phyloP scores from a whole-genome alignment of 2,888 invertebrate species.

The Stenichneumon culpator region DNA sequence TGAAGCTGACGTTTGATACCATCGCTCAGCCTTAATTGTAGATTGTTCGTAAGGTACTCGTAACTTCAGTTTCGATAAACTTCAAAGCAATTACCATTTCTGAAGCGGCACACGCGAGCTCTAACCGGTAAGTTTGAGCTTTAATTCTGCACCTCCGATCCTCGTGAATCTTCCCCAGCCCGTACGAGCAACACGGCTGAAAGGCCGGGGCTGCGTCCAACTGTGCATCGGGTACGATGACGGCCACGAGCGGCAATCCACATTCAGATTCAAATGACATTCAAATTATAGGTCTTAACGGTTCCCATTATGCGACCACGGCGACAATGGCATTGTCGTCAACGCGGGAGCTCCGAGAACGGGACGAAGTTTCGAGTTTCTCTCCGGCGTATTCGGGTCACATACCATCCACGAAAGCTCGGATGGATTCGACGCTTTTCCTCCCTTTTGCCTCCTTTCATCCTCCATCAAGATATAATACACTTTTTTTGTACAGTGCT shows the following conservation, averaged over 20 bases:
- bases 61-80: constrained; percentile 45
- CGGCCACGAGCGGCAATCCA: constrained; percentile 30
- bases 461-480: constrained; percentile 15
- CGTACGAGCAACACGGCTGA: constrained; percentile 34
- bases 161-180: constrained; percentile 2
- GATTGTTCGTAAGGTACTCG: constrained; percentile 4
- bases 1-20: constrained; percentile 1
- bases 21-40: constrained; percentile 29
- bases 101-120: constrained; percentile 3
- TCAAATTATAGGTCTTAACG: constrained; percentile 71
- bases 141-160: constrained; percentile 3
- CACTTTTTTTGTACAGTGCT: constrained; percentile 8
- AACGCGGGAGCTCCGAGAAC: constrained; percentile 15
- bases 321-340: constrained; percentile 68
- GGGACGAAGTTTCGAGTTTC: constrained; percentile 53
- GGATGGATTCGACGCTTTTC: constrained; percentile 39
- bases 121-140: constrained; percentile 16
- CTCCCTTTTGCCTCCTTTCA: constrained; percentile 20
- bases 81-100: constrained; percentile 46
- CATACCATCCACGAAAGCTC: constrained; percentile 52
- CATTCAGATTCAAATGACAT: constrained; percentile 73
- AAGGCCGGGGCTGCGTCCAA: background rate
- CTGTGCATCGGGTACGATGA: constrained; percentile 23
- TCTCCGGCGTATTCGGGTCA: constrained; percentile 57
- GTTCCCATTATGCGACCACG: constrained; percentile 59